These are phyloP conservation scores for Tineola bisselliella DNA, from an alignment of 2,888 invertebrate species.

Conservation along the genomic window DNA sequence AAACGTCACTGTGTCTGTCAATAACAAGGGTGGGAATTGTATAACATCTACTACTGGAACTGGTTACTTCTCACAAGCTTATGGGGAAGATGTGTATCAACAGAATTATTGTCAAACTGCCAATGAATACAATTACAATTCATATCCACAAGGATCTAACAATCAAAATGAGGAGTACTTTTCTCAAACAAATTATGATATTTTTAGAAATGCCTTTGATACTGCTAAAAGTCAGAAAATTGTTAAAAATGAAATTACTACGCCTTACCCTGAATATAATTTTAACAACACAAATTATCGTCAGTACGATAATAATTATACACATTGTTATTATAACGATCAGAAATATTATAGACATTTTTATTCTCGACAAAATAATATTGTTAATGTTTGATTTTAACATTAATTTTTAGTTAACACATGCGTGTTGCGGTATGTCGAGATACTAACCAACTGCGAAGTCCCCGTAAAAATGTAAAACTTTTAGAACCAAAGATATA, in stretches of 20 bases:
- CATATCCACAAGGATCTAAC: conserved; percentile 8
- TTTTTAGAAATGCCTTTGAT: conserved; percentile 70
- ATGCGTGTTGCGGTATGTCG: too few species aligned
- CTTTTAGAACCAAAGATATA: too few species aligned
- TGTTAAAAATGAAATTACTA: conserved; percentile 13
- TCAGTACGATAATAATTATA: conserved; percentile 27
- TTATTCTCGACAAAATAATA: conserved; percentile 40
- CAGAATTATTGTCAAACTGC: conserved; percentile 19
- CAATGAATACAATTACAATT: not conserved
- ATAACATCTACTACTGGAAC: conserved; percentile 71
- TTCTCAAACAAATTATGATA: conserved; percentile 64
- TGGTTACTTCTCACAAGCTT: conserved; percentile 57
- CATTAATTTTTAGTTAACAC: too few species aligned
- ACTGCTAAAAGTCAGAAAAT: conserved; percentile 40
- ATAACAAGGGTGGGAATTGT: conserved; percentile 76
- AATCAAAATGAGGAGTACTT: conserved; percentile 39
- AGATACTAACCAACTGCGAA: too few species aligned
- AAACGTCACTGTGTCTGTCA: conserved; percentile 79
- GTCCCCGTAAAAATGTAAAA: too few species aligned
- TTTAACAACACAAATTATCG: not conserved
- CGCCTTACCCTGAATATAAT: conserved; percentile 17
- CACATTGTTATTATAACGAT: conserved; percentile 43
- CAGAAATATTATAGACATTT: conserved; percentile 51
- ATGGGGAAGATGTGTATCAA: conserved; percentile 39
- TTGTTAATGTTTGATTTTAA: conserved; percentile 51